Conservation (phyloP, 2,888 invertebrate species). For the Xanthia togata region DNA sequence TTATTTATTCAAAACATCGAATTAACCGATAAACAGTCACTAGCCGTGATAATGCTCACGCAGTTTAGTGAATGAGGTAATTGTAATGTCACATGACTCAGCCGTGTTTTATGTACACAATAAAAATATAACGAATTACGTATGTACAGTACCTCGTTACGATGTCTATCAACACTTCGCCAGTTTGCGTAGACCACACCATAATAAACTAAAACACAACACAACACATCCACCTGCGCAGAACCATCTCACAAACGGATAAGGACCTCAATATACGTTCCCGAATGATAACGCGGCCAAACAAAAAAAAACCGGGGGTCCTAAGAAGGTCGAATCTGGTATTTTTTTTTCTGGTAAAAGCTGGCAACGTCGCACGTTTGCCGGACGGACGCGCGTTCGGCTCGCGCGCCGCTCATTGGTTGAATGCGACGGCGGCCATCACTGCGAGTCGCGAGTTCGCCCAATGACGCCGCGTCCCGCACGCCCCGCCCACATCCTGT, state of each 20-base stretch:
- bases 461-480: constrained; percentile 88
- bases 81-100: constrained; percentile 73
- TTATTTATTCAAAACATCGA: constrained; percentile 65
- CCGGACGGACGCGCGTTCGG: constrained; percentile 88
- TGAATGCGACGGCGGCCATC: constrained; percentile 89
- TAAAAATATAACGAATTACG: constrained; percentile 67
- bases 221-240: constrained; percentile 86
- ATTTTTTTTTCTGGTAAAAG: constrained; percentile 88
- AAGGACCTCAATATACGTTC: constrained; percentile 86
- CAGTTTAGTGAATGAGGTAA: constrained; percentile 68
- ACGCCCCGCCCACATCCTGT: constrained; percentile 89
- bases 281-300: constrained; percentile 89
- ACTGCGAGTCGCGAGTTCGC: constrained; percentile 79
- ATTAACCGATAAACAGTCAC: constrained; percentile 61
- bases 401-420: constrained; percentile 89
- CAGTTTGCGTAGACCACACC: constrained; percentile 89
- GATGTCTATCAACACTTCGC: constrained; percentile 88
- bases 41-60: constrained; percentile 68
- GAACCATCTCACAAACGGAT: constrained; percentile 87
- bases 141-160: constrained; percentile 84
- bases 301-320: constrained; percentile 89
- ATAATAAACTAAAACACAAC: constrained; percentile 85
- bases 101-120: constrained; percentile 65
- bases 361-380: constrained; percentile 88
- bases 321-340: constrained; percentile 90